Percentiles rank a stretch among this genome's conserved stretches.
Conservation (phyloP, 2,797 vertebrate species). For the Champsocephalus esox region DNA sequence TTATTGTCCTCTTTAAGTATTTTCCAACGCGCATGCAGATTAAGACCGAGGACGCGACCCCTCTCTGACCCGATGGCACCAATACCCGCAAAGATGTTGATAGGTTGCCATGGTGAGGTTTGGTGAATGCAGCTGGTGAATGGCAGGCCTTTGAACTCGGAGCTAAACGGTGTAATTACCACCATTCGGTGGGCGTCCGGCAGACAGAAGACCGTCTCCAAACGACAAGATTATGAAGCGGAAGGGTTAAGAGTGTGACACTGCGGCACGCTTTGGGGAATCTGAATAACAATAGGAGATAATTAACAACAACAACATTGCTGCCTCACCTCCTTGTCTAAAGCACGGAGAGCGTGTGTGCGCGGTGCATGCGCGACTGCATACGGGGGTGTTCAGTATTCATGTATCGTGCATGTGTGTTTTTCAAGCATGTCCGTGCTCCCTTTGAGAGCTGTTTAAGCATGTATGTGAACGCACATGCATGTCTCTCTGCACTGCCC, state of each 20-base stretch:
- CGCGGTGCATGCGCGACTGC: neutral
- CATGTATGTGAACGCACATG: slow-evolving; percentile 5
- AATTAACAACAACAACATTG: slow-evolving; percentile 78
- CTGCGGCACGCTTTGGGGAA: slow-evolving; percentile 75
- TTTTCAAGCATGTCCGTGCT: slow-evolving; percentile 26
- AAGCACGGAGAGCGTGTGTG: slow-evolving; percentile 46
- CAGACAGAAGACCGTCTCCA: slow-evolving; percentile 59
- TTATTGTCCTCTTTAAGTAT: neutral
- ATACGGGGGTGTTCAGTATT: slow-evolving; percentile 14
- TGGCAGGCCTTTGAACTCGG: slow-evolving; percentile 69
- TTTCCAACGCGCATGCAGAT: slow-evolving; percentile 18
- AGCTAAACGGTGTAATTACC: slow-evolving; percentile 84
- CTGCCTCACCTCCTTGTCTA: slow-evolving; percentile 59
- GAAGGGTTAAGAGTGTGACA: slow-evolving; percentile 81
- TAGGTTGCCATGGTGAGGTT: slow-evolving; percentile 81
- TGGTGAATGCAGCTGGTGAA: slow-evolving; percentile 53
- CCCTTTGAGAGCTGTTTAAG: slow-evolving; percentile 20
- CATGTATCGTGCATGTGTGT: slow-evolving; percentile 8
- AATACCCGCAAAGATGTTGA: slow-evolving; percentile 71
- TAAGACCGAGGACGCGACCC: slow-evolving; percentile 33
- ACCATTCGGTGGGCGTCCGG: slow-evolving; percentile 78
- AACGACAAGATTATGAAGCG: slow-evolving; percentile 69
- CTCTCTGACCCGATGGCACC: slow-evolving; percentile 29
- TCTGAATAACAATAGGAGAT: slow-evolving; percentile 84
- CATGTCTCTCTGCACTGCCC: slow-evolving; percentile 12